phyloP scores from a whole-genome alignment of 1,140 invertebrate species.

The Bombus waltoni region DNA sequence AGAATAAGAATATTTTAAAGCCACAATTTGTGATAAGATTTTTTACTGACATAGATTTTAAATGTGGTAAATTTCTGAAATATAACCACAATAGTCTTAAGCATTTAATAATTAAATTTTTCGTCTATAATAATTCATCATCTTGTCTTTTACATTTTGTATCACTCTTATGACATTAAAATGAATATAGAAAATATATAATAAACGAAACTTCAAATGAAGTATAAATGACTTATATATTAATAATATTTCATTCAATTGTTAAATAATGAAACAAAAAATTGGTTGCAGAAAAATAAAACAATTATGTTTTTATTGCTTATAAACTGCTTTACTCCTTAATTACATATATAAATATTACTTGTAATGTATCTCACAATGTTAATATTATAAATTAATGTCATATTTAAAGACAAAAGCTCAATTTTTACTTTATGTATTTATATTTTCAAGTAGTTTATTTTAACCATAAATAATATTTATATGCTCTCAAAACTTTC shows the following conservation, averaged over 20 bases:
- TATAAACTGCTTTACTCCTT: background rate
- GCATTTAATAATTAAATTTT: conserved; percentile 28
- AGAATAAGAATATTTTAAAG: conserved; percentile 4
- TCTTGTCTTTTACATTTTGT: conserved; percentile 8
- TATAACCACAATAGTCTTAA: background rate
- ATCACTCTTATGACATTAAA: background rate
- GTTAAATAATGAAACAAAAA: background rate
- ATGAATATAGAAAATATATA: background rate
- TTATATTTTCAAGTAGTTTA: conserved; percentile 52
- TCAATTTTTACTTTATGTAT: background rate
- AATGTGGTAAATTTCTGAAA: conserved; percentile 20
- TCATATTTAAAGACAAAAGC: background rate
- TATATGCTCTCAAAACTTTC: conserved; percentile 5
- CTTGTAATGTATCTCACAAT: background rate
- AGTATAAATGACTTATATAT: conserved; percentile 18
- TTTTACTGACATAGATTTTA: conserved; percentile 33
- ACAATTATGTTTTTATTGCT: conserved; percentile 10
- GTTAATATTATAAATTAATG: background rate
- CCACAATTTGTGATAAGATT: conserved; percentile 43
- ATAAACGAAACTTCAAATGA: background rate
- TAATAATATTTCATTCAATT: background rate
- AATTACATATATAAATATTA: background rate
- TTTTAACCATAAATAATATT: conserved; percentile 56
- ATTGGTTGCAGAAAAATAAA: conserved; percentile 3
- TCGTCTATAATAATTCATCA: background rate